Percentiles rank a stretch among this genome's conserved stretches.
Evolutionary conservation across 2,113 vertebrate species (phyloP).

Genomic region (Cynoglossus semilaevis): DNA sequence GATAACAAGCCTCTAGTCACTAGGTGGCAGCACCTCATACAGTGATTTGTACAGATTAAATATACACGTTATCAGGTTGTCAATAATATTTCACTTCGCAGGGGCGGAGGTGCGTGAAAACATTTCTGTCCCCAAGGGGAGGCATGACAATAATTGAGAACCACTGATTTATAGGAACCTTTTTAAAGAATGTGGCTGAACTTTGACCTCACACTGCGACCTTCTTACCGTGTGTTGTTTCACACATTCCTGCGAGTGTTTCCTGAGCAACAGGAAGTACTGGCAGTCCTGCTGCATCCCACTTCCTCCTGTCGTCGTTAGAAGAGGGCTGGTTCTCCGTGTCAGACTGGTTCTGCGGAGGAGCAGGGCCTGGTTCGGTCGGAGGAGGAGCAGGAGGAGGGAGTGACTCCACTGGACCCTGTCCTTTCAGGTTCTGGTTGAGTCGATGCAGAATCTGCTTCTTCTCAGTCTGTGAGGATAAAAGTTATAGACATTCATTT

Average conservation of each 20-base stretch:
- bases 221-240: slow-evolving; percentile 49
- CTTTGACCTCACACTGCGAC: too few species aligned
- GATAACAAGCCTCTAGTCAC: too few species aligned
- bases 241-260: slow-evolving; percentile 77
- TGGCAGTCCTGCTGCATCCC: slow-evolving; percentile 82
- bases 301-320: slow-evolving; percentile 81
- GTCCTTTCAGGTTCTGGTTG: slow-evolving; percentile 89
- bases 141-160: too few species aligned
- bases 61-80: too few species aligned
- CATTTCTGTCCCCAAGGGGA: too few species aligned
- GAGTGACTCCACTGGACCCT: slow-evolving; percentile 55
- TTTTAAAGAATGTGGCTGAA: too few species aligned
- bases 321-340: slow-evolving; percentile 47
- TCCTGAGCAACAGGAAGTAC: slow-evolving; percentile 79
- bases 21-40: too few species aligned
- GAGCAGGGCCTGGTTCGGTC: slow-evolving; percentile 34
- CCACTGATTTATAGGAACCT: too few species aligned
- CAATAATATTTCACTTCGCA: too few species aligned
- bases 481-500: too few species aligned
- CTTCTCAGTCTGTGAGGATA: slow-evolving; percentile 80
- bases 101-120: too few species aligned
- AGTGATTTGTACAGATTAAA: too few species aligned
- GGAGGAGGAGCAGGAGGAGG: slow-evolving; percentile 25
- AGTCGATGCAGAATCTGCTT: slow-evolving; percentile 89
- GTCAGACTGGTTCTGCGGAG: slow-evolving; percentile 37